Conservation (phyloP, 2,113 vertebrate species). For the Oryzias curvinotus region DNA sequence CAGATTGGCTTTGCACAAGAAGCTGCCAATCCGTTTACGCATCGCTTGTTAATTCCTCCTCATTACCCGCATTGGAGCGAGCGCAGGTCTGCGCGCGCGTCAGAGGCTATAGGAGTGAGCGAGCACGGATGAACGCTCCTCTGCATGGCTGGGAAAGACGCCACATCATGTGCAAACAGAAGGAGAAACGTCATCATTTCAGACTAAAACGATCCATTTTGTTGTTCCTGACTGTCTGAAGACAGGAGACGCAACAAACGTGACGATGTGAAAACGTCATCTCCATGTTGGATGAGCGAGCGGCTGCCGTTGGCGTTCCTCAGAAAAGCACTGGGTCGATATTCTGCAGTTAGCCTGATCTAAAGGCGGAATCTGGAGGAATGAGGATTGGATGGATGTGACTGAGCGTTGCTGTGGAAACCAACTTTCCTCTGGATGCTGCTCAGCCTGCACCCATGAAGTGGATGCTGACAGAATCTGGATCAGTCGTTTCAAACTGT, state of each 20-base stretch:
- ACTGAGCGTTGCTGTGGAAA: conserved; percentile 78
- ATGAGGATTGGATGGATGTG: conserved; percentile 43
- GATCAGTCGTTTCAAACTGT: conserved; percentile 12
- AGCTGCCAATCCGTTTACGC: neutral
- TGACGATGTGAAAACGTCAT: too few species aligned
- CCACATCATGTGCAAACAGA: conserved; percentile 2
- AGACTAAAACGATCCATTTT: neutral
- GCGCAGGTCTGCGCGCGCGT: neutral
- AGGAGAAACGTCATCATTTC: conserved; percentile 8
- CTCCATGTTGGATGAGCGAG: too few species aligned
- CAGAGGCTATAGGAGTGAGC: conserved; percentile 9
- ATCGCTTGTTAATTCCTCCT: conserved; percentile 4
- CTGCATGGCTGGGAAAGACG: conserved; percentile 15
- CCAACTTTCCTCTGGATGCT: conserved; percentile 62
- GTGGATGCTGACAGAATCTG: conserved; percentile 25
- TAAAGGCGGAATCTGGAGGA: conserved; percentile 40
- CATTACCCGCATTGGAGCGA: neutral
- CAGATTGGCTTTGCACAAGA: neutral
- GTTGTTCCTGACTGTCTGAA: too few species aligned
- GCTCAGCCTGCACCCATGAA: conserved; percentile 13
- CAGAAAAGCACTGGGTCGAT: conserved; percentile 1
- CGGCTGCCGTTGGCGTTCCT: too few species aligned
- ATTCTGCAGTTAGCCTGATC: conserved; percentile 10
- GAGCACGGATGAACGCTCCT: conserved; percentile 23
- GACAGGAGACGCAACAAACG: too few species aligned